Evolutionary conservation across 2,797 vertebrate genomes (phyloP).

Genomic region (Amazona ochrocephala): DNA sequence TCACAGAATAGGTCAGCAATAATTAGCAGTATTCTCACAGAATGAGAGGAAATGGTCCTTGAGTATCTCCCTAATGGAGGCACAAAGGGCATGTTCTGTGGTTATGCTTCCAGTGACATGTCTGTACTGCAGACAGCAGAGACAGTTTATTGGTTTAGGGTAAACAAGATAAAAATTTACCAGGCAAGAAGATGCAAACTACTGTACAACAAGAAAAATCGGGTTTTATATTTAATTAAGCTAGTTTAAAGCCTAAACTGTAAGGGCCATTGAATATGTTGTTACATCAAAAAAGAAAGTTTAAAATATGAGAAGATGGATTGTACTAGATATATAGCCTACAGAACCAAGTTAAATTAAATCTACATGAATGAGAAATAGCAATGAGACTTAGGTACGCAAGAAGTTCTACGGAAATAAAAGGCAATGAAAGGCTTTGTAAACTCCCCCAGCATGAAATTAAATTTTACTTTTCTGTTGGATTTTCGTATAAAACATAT

Average conservation of each 20-base stretch:
- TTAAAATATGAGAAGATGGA: background rate
- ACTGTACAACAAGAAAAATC: background rate
- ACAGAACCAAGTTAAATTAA: background rate
- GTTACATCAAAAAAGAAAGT: background rate
- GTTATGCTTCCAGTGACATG: background rate
- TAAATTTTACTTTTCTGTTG: background rate
- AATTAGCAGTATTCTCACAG: conserved; percentile 43
- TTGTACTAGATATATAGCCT: background rate
- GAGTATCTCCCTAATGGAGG: background rate
- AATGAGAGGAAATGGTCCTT: background rate
- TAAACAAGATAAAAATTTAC: background rate
- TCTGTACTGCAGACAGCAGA: background rate
- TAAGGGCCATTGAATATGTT: background rate
- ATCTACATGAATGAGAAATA: background rate
- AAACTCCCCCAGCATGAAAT: background rate
- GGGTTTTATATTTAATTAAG: background rate
- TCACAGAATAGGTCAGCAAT: background rate
- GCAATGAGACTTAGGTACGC: background rate
- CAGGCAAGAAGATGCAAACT: background rate
- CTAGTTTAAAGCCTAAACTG: background rate
- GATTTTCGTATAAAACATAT: background rate
- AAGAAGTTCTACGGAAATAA: background rate
- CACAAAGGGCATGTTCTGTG: background rate
- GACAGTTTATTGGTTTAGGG: background rate
- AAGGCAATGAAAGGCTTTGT: background rate